A percentile compares a stretch with the other conserved stretches of the same genome.
phyloP scores from a whole-genome alignment of 2,888 invertebrate species.

The Alsophila aescularia region DNA sequence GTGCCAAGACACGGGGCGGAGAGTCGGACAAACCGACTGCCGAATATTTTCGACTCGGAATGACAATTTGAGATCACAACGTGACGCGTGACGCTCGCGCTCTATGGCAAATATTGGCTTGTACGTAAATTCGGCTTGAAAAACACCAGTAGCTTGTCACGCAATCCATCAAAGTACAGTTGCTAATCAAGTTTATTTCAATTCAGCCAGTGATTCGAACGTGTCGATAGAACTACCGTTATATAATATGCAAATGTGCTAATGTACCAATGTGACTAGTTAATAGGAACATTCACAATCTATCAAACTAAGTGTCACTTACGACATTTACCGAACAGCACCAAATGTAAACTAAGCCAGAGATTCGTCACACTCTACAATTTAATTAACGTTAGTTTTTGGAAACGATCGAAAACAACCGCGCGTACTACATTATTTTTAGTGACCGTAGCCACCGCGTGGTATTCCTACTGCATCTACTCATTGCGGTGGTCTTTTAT shows the following conservation, averaged over 20 bases:
- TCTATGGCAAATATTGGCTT: constrained; percentile 25
- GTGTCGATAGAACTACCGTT: constrained; percentile 37
- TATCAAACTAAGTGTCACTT: constrained; percentile 39
- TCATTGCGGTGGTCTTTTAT: constrained; percentile 77
- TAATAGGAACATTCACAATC: constrained; percentile 44
- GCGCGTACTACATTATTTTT: constrained; percentile 54
- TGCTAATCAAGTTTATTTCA: constrained; percentile 45
- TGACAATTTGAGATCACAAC: constrained; percentile 49
- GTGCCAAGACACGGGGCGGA: constrained; percentile 59
- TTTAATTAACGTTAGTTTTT: background rate
- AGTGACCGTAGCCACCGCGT: constrained; percentile 67
- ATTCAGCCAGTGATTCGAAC: constrained; percentile 29
- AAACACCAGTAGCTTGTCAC: constrained; percentile 35
- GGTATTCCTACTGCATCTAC: constrained; percentile 55
- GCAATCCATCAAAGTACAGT: constrained; percentile 49
- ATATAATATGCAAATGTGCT: constrained; percentile 43
- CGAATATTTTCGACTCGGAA: constrained; percentile 43
- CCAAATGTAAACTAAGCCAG: background rate
- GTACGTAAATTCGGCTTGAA: constrained; percentile 10
- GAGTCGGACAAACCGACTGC: constrained; percentile 51
- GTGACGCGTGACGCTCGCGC: constrained; percentile 42
- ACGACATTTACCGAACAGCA: constrained; percentile 1
- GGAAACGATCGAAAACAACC: constrained; percentile 4
- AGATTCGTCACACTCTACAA: background rate
- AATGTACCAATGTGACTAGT: constrained; percentile 36